phyloP scores from a whole-genome alignment of 2,888 invertebrate genomes.

The Therioaphis trifolii region DNA sequence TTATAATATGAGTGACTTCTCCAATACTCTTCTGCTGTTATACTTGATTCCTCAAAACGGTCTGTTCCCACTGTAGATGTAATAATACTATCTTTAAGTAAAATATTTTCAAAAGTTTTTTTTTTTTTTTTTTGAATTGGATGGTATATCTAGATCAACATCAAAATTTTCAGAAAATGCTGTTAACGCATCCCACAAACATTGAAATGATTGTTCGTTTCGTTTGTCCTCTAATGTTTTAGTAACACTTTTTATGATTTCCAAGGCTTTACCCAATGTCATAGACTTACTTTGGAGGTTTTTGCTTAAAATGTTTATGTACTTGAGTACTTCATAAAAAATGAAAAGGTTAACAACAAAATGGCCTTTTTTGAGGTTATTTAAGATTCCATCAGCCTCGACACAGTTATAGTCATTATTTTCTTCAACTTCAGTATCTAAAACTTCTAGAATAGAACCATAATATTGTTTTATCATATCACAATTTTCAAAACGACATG shows the following conservation, averaged over 20 bases:
- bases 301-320: slow-evolving; percentile 16
- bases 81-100: slow-evolving; percentile 7
- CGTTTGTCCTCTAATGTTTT: slow-evolving; percentile 32
- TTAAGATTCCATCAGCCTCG: slow-evolving; percentile 15
- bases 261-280: slow-evolving; percentile 21
- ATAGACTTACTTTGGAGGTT: slow-evolving; percentile 10
- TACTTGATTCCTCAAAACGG: not conserved
- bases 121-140: slow-evolving; percentile 11
- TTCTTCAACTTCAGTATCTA: slow-evolving; percentile 28
- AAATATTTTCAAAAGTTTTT: slow-evolving; percentile 19
- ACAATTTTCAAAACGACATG: slow-evolving; percentile 32
- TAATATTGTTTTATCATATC: slow-evolving; percentile 34
- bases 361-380: slow-evolving; percentile 2
- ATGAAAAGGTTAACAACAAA: slow-evolving; percentile 31
- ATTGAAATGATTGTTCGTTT: slow-evolving; percentile 33
- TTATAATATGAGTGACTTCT: slow-evolving; percentile 23
- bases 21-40: slow-evolving; percentile 21
- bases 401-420: slow-evolving; percentile 28
- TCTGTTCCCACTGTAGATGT: slow-evolving; percentile 14
- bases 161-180: slow-evolving; percentile 28
- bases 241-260: slow-evolving; percentile 5
- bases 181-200: slow-evolving; percentile 7
- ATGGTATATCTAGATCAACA: slow-evolving; percentile 9
- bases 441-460: slow-evolving; percentile 25
- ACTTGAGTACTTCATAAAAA: slow-evolving; percentile 10